These are phyloP conservation scores for Perdita meconis DNA, from an alignment of 2,888 invertebrate genomes.

Conservation along the genomic window DNA sequence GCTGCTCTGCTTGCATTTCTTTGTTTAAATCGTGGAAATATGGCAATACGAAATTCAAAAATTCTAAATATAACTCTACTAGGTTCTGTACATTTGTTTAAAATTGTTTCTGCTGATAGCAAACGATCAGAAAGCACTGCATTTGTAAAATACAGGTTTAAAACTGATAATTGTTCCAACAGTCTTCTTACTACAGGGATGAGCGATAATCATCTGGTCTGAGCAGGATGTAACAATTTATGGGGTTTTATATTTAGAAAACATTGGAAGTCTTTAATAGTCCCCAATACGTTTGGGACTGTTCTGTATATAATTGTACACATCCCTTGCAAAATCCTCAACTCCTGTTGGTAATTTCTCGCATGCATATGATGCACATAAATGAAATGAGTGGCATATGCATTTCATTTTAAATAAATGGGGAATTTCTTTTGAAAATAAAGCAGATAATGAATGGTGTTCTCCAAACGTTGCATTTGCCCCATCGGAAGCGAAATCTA, in stretches of 20 bases:
- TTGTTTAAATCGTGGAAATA: not conserved
- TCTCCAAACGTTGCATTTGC: not conserved
- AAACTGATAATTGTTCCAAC: not conserved
- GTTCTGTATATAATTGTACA: not conserved
- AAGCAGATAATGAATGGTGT: not conserved
- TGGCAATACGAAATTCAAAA: not conserved
- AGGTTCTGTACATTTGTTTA: not conserved
- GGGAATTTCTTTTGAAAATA: not conserved
- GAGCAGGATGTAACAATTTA: not conserved
- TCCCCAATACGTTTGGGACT: not conserved
- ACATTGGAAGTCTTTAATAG: not conserved
- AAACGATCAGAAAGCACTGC: not conserved
- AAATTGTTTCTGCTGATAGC: not conserved
- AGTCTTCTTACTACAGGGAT: not conserved
- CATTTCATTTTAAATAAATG: constrained; percentile 4
- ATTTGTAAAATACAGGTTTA: constrained; percentile 8
- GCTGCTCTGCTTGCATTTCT: not conserved
- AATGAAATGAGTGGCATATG: not conserved
- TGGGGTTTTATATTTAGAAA: not conserved
- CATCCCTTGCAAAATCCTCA: not conserved
- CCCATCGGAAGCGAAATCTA: not conserved
- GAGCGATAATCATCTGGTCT: not conserved
- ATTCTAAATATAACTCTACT: constrained; percentile 4
- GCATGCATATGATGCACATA: not conserved
- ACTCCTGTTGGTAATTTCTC: constrained; percentile 3